Conservation (phyloP, 1,140 invertebrate genomes). For the Megathymus violae region DNA sequence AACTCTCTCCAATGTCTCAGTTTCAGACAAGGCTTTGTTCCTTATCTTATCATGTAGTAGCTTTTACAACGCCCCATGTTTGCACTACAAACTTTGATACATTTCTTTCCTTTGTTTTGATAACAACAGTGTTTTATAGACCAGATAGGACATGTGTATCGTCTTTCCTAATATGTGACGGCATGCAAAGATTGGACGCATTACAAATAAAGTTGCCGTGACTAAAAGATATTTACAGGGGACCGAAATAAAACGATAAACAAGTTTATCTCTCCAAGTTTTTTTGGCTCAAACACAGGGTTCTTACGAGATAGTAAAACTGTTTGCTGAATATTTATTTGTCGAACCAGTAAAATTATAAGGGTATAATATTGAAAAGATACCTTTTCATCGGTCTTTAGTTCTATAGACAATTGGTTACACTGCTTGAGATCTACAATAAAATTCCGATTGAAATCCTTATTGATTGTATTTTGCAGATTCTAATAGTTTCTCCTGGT, state of each 20-base stretch:
- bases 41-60: constrained; percentile 44
- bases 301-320: no score
- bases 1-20: constrained; percentile 18
- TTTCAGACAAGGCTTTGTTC: constrained; percentile 24
- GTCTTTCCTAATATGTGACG: constrained; percentile 15
- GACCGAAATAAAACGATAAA: constrained; percentile 4
- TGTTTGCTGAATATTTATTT: no score
- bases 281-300: background rate
- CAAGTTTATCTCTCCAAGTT: background rate
- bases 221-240: constrained; percentile 18
- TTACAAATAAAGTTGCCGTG: constrained; percentile 15
- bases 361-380: no score
- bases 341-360: no score
- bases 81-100: constrained; percentile 49
- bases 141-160: constrained; percentile 38
- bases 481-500: no score
- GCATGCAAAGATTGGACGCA: constrained; percentile 30
- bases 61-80: constrained; percentile 53
- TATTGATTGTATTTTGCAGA: no score
- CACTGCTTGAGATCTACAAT: no score
- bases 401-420: no score
- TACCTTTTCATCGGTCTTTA: no score
- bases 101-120: constrained; percentile 44
- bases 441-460: no score
- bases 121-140: constrained; percentile 43